These are phyloP conservation scores for Vombatus ursinus DNA, from an alignment of 2,113 vertebrate species.

Conservation along the genomic window DNA sequence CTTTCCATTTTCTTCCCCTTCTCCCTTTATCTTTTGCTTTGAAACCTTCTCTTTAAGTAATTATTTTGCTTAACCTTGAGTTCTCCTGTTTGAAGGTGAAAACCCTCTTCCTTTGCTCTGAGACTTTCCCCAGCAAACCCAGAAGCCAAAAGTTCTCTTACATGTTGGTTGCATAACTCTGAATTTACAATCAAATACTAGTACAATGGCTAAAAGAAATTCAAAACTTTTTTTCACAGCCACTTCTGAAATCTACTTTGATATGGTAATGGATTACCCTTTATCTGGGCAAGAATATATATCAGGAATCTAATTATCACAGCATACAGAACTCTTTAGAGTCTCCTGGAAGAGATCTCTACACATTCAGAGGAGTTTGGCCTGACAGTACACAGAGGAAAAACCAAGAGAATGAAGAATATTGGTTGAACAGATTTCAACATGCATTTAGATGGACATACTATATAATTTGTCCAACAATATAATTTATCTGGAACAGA, in stretches of 20 bases:
- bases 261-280: not conserved
- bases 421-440: not conserved
- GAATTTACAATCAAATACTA: not conserved
- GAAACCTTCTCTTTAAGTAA: not conserved
- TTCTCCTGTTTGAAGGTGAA: not conserved
- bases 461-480: not conserved
- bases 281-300: not conserved
- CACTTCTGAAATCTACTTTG: not conserved
- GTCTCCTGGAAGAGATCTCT: not conserved
- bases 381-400: not conserved
- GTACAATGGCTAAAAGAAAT: not conserved
- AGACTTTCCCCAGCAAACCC: not conserved
- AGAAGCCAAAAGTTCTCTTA: not conserved
- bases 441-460: not conserved
- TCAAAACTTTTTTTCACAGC: not conserved
- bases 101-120: not conserved
- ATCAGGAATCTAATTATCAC: not conserved
- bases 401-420: not conserved
- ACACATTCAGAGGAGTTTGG: not conserved
- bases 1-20: not conserved
- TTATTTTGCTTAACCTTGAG: not conserved
- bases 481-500: not conserved
- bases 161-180: not conserved
- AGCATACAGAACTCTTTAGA: not conserved
- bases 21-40: not conserved